These are phyloP conservation scores for Rhogogaster chlorosoma DNA, from an alignment of 2,888 invertebrate species.

Conservation along the genomic window DNA sequence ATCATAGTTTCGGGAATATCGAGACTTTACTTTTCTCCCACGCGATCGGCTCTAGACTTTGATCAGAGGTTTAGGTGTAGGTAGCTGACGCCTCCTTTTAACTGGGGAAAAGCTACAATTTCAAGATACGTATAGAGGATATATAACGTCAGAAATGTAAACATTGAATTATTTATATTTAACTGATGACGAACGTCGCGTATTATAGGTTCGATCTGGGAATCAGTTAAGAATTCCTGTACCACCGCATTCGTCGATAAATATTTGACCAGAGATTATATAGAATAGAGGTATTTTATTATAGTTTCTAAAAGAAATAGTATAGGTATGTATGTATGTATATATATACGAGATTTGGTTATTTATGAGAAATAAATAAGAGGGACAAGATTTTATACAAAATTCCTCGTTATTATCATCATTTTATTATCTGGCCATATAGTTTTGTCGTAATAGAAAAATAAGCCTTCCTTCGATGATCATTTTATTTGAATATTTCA, in stretches of 20 bases:
- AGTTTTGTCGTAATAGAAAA: not conserved
- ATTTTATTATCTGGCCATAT: not conserved
- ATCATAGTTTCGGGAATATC: not conserved
- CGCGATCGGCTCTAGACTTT: not conserved
- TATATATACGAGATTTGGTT: not conserved
- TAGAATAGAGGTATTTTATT: not conserved
- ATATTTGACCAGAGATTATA: not conserved
- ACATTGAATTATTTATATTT: constrained; percentile 46
- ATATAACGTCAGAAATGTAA: constrained; percentile 40
- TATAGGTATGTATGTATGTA: not conserved
- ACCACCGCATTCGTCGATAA: not conserved
- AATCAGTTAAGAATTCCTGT: not conserved
- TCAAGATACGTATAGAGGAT: not conserved
- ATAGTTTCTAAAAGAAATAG: no score
- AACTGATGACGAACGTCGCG: constrained; percentile 28
- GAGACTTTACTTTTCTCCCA: not conserved
- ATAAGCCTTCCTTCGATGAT: not conserved
- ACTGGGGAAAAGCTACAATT: constrained; percentile 16
- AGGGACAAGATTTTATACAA: not conserved
- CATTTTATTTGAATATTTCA: not conserved
- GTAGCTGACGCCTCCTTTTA: not conserved
- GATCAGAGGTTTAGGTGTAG: not conserved
- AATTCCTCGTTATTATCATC: not conserved
- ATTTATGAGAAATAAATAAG: not conserved
- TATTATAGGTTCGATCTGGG: not conserved